Percentiles rank a stretch among this genome's conserved stretches.
Evolutionary conservation across 2,888 invertebrate genomes (phyloP).

Genomic region (Lypha dubia): DNA sequence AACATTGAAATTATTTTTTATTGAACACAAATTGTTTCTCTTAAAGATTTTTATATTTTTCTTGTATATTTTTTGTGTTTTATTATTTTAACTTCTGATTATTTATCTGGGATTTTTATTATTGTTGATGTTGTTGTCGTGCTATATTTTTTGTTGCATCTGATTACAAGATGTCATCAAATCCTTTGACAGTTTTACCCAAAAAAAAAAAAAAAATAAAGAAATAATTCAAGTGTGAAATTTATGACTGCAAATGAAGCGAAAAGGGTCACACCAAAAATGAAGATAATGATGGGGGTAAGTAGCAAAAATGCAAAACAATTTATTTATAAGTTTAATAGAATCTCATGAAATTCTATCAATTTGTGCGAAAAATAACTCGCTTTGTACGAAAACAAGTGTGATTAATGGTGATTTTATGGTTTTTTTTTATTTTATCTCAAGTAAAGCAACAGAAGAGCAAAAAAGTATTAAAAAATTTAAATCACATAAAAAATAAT

Average conservation of each 20-base stretch:
- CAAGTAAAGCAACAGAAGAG: background rate
- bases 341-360: background rate
- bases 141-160: conserved; percentile 26
- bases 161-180: conserved; percentile 63
- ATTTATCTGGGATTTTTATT: background rate
- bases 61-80: background rate
- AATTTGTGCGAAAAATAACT: background rate
- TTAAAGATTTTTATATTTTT: background rate
- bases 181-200: conserved; percentile 67
- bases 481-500: too few species aligned
- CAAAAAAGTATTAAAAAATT: conserved; percentile 21
- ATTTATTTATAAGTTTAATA: background rate
- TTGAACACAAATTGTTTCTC: conserved; percentile 24
- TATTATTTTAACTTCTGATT: background rate
- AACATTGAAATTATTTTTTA: conserved; percentile 50
- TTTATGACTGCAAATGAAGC: conserved; percentile 69
- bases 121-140: conserved; percentile 8
- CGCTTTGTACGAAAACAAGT: conserved; percentile 23
- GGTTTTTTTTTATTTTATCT: background rate
- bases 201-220: too few species aligned
- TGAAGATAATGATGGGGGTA: background rate
- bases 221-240: conserved; percentile 67
- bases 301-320: conserved; percentile 5
- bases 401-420: conserved; percentile 21
- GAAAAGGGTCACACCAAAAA: conserved; percentile 51